Evolutionary conservation across 2,113 vertebrate genomes (phyloP), one percentile per base, ranked within the genome.

Genomic region (Hemichromis elongatus): DNA sequence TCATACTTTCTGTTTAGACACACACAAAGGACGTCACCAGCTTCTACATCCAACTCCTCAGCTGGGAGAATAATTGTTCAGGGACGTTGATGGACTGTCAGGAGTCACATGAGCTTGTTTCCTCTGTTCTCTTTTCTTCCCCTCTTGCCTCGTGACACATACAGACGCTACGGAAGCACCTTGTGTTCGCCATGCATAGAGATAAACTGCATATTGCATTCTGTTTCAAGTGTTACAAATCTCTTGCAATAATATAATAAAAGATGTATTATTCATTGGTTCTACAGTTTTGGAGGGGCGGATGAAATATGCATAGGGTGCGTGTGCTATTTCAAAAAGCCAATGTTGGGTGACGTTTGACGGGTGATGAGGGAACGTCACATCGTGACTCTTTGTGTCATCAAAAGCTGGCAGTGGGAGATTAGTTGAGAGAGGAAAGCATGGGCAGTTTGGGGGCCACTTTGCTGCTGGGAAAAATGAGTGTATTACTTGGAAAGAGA

Each of bases 201-300:
- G 93, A 95, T 94, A 94, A 94, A 93, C 92, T 94, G 86, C 90
- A 96, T 94, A 92, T 93, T 93, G 91, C 90, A 96, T 95, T 95
- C 92, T 66, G 89, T 95, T 95, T 95, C 94, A 95, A 94, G 94
- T 93, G 91, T 94, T 94, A 94, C 93, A 94, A 94, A 95, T 95
- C 88, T 95, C 82, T 92, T 92, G 92, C 93, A 95, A 93, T 95
- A 95, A 95, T 94, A 93, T 93, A 89, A 92, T 92, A 90, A 94
- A 93, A 92, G 35, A 94, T 95, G 92, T 90, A 94, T 95, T 93
- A 95, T 95, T 95, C 92, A 95, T 93, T 40, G 73, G 82, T 55
- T 86, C 90, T 80, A 82, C 86, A 79, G 57, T 83, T 84, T 89
- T 55, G 21, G 82, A 75, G 82, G 78, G 68, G 40, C 54, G 66